Conservation (phyloP, 2,888 invertebrate genomes). For the Mythimna ferrago region DNA sequence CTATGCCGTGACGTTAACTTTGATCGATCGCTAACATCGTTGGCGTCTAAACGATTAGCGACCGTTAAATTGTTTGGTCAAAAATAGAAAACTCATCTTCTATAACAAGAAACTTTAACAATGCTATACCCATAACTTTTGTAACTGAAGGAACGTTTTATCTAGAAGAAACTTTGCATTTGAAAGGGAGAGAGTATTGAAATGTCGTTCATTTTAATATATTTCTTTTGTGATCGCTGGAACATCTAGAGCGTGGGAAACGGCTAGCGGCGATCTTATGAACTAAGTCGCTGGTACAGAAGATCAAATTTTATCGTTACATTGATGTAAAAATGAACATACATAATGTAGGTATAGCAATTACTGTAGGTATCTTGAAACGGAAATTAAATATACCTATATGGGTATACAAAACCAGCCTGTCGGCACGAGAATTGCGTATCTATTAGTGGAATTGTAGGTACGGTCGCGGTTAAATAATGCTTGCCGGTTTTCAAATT, state of each 20-base stretch:
- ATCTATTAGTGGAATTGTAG: no score
- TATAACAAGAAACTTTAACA: constrained; percentile 15
- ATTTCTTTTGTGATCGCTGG: constrained; percentile 14
- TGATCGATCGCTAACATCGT: constrained; percentile 23
- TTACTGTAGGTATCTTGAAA: background rate
- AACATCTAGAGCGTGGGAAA: background rate
- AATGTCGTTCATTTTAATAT: constrained; percentile 25
- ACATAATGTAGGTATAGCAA: background rate
- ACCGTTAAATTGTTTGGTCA: constrained; percentile 18
- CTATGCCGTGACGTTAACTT: constrained; percentile 23
- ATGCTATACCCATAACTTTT: constrained; percentile 1
- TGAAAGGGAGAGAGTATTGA: constrained; percentile 28
- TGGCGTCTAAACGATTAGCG: constrained; percentile 33
- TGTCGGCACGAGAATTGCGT: no score
- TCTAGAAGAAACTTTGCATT: constrained; percentile 14
- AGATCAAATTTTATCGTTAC: constrained; percentile 5
- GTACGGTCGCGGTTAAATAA: no score
- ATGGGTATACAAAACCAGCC: no score
- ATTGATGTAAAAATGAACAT: background rate
- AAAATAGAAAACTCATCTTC: constrained; percentile 34
- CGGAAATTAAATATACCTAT: background rate
- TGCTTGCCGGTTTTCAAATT: no score
- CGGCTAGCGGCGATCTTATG: background rate
- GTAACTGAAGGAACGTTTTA: background rate
- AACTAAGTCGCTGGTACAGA: constrained; percentile 1